phyloP scores from a whole-genome alignment of 1,140 invertebrate genomes.

The Drosophila setifemur region DNA sequence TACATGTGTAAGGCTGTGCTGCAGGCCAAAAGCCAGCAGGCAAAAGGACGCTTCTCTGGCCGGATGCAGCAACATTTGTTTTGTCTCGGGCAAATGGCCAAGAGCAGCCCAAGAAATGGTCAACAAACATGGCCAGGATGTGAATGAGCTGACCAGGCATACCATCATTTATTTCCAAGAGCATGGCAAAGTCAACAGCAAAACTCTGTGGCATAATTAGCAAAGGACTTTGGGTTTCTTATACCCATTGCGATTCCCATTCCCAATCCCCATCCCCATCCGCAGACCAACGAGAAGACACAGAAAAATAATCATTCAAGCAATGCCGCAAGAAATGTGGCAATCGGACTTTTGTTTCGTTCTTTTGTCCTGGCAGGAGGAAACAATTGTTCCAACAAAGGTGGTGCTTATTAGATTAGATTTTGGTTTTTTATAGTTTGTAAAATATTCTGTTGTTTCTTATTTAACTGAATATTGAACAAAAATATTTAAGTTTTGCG shows the following conservation, averaged over 20 bases:
- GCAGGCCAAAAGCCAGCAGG: background rate
- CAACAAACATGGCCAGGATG: slow-evolving; percentile 40
- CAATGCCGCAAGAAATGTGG: slow-evolving; percentile 10
- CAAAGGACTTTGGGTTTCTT: slow-evolving; percentile 43
- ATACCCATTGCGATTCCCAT: too few species aligned
- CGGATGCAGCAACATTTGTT: slow-evolving; percentile 55
- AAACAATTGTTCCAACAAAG: too few species aligned
- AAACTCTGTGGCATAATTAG: slow-evolving; percentile 69
- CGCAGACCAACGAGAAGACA: slow-evolving; percentile 11
- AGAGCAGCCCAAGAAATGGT: slow-evolving; percentile 43
- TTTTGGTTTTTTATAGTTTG: too few species aligned
- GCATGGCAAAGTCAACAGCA: slow-evolving; percentile 32
- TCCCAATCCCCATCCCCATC: too few species aligned
- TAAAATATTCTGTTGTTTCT: too few species aligned
- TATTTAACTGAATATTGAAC: too few species aligned
- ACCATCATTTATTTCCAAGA: slow-evolving; percentile 50
- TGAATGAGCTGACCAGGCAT: slow-evolving; percentile 36
- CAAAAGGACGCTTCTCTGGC: slow-evolving; percentile 6
- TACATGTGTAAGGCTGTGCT: slow-evolving; percentile 38
- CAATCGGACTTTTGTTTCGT: background rate
- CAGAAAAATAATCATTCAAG: slow-evolving; percentile 37
- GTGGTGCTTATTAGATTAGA: too few species aligned
- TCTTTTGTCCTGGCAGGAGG: slow-evolving; percentile 1
- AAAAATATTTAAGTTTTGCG: too few species aligned
- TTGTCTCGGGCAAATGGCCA: slow-evolving; percentile 46